Percentiles rank a stretch among this genome's conserved stretches.
Evolutionary conservation across 2,797 vertebrate genomes (phyloP).

Genomic region (Oryzias dopingdopingensis): DNA sequence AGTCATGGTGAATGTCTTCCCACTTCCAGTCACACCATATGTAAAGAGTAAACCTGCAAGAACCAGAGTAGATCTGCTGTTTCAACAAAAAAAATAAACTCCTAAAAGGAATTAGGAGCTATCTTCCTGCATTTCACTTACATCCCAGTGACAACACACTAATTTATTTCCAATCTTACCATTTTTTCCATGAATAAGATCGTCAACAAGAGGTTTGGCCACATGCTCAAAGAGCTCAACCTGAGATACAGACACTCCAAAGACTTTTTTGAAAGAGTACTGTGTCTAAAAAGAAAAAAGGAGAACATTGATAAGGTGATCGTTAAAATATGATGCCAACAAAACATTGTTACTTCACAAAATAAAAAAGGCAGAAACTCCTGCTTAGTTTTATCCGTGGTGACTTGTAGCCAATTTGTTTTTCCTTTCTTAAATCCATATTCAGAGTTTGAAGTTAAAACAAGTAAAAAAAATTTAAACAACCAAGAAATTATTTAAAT

Average conservation of each 20-base stretch:
- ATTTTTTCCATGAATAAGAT: slow-evolving; percentile 91
- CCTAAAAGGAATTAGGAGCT: background rate
- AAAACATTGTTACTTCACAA: too few relatives aligned
- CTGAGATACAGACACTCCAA: slow-evolving; percentile 84
- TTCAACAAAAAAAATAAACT: background rate
- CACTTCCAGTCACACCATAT: slow-evolving; percentile 94
- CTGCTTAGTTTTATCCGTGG: too few relatives aligned
- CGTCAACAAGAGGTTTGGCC: slow-evolving; percentile 89
- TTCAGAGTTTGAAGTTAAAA: too few relatives aligned
- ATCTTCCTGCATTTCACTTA: too few relatives aligned
- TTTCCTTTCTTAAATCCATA: too few relatives aligned
- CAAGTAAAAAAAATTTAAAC: too few relatives aligned
- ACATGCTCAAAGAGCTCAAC: slow-evolving; percentile 88
- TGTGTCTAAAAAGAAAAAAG: slow-evolving; percentile 80
- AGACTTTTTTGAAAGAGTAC: slow-evolving; percentile 94
- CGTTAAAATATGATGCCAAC: too few relatives aligned
- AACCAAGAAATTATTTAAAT: too few relatives aligned
- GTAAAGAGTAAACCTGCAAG: slow-evolving; percentile 91
- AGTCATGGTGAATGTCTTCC: slow-evolving; percentile 96
- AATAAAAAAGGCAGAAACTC: too few relatives aligned
- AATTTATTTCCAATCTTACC: slow-evolving; percentile 70
- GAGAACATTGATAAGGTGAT: background rate
- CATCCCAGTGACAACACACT: background rate
- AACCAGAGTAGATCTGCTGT: background rate
- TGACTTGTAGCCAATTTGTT: too few relatives aligned